Base-by-base conservation (phyloP, 2,113 vertebrate species). In the Spea multiplicata region DNA sequence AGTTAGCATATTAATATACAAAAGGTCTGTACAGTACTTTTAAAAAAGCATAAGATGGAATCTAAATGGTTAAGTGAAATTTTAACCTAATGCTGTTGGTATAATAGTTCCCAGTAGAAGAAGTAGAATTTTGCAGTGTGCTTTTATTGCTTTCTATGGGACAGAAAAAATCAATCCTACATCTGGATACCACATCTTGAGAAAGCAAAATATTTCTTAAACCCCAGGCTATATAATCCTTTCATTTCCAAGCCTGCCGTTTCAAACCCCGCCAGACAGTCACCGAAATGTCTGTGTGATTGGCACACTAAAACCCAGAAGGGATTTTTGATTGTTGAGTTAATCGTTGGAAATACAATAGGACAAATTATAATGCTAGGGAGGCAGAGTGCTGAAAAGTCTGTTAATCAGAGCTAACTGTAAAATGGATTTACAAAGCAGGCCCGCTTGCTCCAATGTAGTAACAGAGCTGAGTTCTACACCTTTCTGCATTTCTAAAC, bases 121-220 rank as follows among this genome's bases (percentile, higher is more conserved):
- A 66, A 55, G 14, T 10, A 48, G 8, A 72, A 16, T 16, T 73
- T 77, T 70, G 12, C 75, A 70, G 16, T 59, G 16, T 14, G 44
- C 46, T 53, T 73, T 73, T 61, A 79, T 66, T 65, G 55, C 70
- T 55, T 73, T 66, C 70, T 52, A 10, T 57, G 86, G 82, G 87
- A 88, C 88, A 81, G 3, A 82, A 0, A 4, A 85, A 90, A 93
- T 93, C 88, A 84, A 89, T 93, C 91, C 91, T 73, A 10, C 65
- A 86, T 86, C 85, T 87, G 69, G 88, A 86, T 82, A 82, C 82
- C 92, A 88, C 82, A 91, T 90, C 90, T 91, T 90, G 83, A 53
- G 81, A 88, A 85, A 83, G 82, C 81, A 81, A 91, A 91, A 87
- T 88, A 90, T 89, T 87, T 88, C 86, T 89, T 86, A 89, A 88